Evolutionary conservation across 2,888 invertebrate genomes (phyloP), one percentile per base, ranked within the genome.

Genomic region (Dione juno): DNA sequence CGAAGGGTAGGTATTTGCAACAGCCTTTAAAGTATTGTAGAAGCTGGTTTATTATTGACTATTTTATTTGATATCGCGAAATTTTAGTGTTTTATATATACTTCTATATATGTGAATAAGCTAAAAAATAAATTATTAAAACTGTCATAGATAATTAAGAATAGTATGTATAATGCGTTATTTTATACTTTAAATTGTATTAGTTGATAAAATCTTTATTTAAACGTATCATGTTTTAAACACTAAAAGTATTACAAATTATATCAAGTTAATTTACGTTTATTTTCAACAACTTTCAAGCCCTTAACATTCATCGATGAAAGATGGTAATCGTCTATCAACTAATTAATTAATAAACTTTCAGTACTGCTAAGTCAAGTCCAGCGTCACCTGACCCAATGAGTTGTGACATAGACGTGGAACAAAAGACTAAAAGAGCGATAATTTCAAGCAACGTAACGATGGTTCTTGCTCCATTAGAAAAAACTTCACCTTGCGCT

Each of bases 401-500:
- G 53, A 81, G 77, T 69, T 72, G 81, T 57, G 80, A 82, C 69
- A 78, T 81, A 53, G 85, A 87, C 63, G 76, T 80, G 43, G 86
- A 88, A 58, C 84, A 85, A 75, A 90, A 87, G 81, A 74, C 75
- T 10, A 92, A 90, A 80, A 81, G 82, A 73, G 74, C 84, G 70
- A 75, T 84, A 64, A 83, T 85, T 77, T 81, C 84, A 50, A 92
- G 87, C 72, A 89, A 81, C 72, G 76, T 90, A 0, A 87, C 87
- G 16, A 90, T 86, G 61, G 88, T 82, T 73, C 82, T 89, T 43
- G 83, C 89, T 48, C 90, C 94, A 41, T 89, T 94, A 75, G 91
- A 94, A 77, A 94, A 94, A 78, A 85, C 93, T 35, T 96, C 96
- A 7, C 96, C 96, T 9, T 97, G 97, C 86, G 97, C 96, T 61